Evolutionary conservation across 2,797 vertebrate species (phyloP), one percentile per base, ranked within the genome.

Genomic region (Prunella strophiata): DNA sequence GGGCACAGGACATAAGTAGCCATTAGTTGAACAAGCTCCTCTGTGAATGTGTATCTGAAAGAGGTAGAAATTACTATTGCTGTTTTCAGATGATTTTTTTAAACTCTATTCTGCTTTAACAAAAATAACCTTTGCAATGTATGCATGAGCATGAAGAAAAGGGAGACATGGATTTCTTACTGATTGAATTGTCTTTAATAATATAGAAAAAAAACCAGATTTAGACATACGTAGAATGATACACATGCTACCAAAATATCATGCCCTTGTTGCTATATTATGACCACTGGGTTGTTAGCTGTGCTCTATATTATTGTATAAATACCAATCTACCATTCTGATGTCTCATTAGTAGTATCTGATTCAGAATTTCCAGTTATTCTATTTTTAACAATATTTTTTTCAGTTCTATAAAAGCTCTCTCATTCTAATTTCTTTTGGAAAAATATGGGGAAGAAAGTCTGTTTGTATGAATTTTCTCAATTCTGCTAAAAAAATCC

Each of bases 381-480:
- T 91, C 12, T 85, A 11, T 36, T 89, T 88, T 32, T 40, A 91
- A 48, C 10, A 62, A 52, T 61, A 2, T 91, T 65, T 88, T 55
- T 71, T 68, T 32, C 27, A 36, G 20, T 83, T 89, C 26, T 71
- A 16, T 54, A 71, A 93, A 91, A 34, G 9, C 30, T 34, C 45
- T 79, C 15, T 62, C 21, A 7, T 66, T 61, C 47, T 90, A 5
- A 50, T 48, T 83, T 89, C 25, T 75, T 57, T 55, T 38, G 26
- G 62, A 71, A 78, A 74, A 91, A 80, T 23, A 84, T 48, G 11
- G 5, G 15, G 9, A 13, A 54, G 38, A 65, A 89, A 50, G 12
- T 38, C 58, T 79, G 36, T 85, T 82, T 85, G 18, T 57, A 63
- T 71, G 63, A 63, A 79, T 93, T 90, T 92, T 85, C 66, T 89